Conservation (phyloP, 2,113 vertebrate genomes). For the Daubentonia madagascariensis region DNA sequence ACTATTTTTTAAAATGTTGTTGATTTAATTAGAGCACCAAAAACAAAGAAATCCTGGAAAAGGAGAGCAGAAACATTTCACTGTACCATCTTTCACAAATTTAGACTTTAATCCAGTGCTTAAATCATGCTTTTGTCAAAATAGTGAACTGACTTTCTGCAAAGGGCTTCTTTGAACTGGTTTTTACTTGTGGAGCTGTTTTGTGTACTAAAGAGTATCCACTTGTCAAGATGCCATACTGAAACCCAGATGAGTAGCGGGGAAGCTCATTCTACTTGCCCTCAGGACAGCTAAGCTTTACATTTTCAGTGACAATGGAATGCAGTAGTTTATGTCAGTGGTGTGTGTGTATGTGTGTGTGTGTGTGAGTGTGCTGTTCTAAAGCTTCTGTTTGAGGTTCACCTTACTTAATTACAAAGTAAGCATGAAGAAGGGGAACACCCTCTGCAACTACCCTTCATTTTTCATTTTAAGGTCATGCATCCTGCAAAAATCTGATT, state of each 20-base stretch:
- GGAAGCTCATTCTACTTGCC: constrained; percentile 64
- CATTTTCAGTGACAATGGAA: constrained; percentile 71
- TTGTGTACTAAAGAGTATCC: constrained; percentile 69
- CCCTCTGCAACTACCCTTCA: background rate
- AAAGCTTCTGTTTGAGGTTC: constrained; percentile 70
- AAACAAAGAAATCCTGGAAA: constrained; percentile 18
- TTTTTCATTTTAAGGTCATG: constrained; percentile 17
- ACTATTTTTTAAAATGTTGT: background rate
- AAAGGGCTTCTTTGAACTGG: constrained; percentile 76
- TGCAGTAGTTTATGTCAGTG: constrained; percentile 69
- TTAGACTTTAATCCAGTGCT: constrained; percentile 51
- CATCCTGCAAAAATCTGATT: background rate
- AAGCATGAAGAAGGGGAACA: background rate
- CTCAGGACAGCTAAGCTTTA: constrained; percentile 68
- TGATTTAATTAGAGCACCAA: background rate
- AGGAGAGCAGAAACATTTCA: background rate
- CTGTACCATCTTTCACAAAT: constrained; percentile 47
- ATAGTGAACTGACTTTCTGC: constrained; percentile 54
- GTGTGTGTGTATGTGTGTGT: constrained; percentile 40
- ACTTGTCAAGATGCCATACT: constrained; percentile 70
- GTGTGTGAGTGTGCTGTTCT: constrained; percentile 44
- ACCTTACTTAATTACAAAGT: constrained; percentile 68
- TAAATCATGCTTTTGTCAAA: constrained; percentile 69
- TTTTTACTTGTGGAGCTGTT: constrained; percentile 79
- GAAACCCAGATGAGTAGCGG: constrained; percentile 71